Evolutionary conservation across 2,888 invertebrate species (phyloP).

Genomic region (Monopis laevigella): DNA sequence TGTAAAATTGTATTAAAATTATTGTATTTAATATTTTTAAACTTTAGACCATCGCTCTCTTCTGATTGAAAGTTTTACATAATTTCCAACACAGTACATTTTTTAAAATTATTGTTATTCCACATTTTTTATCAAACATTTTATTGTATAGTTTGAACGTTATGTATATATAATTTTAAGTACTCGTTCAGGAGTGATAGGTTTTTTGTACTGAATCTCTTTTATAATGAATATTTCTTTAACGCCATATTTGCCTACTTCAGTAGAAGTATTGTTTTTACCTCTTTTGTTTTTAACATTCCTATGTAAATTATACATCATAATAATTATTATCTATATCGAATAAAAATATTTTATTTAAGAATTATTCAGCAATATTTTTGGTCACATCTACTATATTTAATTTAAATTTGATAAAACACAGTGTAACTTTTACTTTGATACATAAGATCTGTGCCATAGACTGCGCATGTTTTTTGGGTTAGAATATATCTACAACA

Average conservation of each 20-base stretch:
- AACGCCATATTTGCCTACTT: not conserved
- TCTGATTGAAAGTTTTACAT: constrained; percentile 15
- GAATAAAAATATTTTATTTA: constrained; percentile 1
- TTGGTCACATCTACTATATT: not conserved
- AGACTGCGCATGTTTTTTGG: constrained; percentile 46
- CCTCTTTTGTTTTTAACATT: too few species aligned
- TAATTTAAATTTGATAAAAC: not conserved
- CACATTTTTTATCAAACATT: constrained; percentile 19
- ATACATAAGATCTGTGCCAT: constrained; percentile 59
- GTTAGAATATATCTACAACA: constrained; percentile 21
- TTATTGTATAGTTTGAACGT: constrained; percentile 56
- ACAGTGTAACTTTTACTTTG: not conserved
- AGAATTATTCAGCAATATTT: not conserved
- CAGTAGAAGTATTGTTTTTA: not conserved
- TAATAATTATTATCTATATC: not conserved
- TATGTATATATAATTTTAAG: constrained; percentile 65
- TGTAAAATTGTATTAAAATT: constrained; percentile 66
- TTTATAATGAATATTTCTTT: too few species aligned
- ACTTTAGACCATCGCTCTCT: constrained; percentile 62
- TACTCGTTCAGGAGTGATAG: constrained; percentile 58
- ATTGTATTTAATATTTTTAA: constrained; percentile 62
- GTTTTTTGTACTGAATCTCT: constrained; percentile 51
- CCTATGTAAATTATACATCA: too few species aligned
- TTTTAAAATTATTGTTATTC: not conserved
- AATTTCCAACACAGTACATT: not conserved